Base-by-base conservation (phyloP, 2,797 vertebrate species). In the Cossypha caffra region DNA sequence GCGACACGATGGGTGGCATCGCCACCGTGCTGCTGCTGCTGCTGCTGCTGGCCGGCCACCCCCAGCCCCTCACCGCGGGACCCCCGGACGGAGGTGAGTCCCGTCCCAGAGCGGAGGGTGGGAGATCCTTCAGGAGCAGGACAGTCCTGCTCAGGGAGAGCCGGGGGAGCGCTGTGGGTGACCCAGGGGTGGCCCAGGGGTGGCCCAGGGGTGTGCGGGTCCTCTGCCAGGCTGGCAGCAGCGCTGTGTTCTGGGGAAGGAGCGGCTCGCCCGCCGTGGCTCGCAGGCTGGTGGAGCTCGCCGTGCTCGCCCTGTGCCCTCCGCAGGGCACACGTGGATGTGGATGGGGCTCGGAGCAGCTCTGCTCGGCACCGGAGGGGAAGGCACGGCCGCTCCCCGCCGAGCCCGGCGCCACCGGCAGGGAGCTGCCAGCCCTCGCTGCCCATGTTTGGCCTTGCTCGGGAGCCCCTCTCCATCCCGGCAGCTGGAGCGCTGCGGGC, bases 71-170 rank as follows among this genome's bases (percentile, higher is more conserved):
- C 26, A 0, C 0, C 6, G 90, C 93, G 1, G 94, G 73, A 92
- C 74, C 88, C 68, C 68, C 58, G 6, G 64, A 64, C 1, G 94
- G 95, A 95, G 97, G 97, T 97, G 94, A 96, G 97, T 10, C 29
- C 82, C 1, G 3, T 40, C 17, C 57, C 57, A 5, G 48, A 43
- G 11, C 0, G 29, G 29, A 10, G 37, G 1, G 13, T 2, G 45
- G 51, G 69, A 24, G 62, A 40, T 9, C 0, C 3, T 2, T 1
- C 31, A 26, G 28, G 20, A n/a, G 1, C 25, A 24, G 25, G 23
- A 29, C 1, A 1, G 7, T 4, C 3, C 24, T 0, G 5, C 48
- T 62, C 11, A 4, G 26, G 69, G 25, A 62, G 37, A 58, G 50
- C 35, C 33, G 21, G 29, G 29, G 17, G 48, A 45, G 43, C 42